Base-by-base conservation (phyloP, 1,140 invertebrate species). In the Pachypsylla venusta region DNA sequence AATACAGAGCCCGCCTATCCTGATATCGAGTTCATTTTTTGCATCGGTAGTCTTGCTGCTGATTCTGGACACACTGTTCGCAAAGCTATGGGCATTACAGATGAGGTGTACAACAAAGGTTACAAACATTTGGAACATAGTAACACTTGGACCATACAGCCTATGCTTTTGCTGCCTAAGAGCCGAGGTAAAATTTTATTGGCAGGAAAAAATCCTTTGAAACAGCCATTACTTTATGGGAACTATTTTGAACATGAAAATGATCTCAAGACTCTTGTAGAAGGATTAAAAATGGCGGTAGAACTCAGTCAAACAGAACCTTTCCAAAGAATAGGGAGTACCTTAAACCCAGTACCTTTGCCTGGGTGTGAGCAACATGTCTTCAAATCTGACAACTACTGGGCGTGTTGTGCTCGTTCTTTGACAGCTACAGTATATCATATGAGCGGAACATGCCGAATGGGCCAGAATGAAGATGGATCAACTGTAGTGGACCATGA, bases 401-500 rank as follows among this genome's bases (percentile, higher is more conserved):
- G 73, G 67, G 66, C 64, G 30, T 75, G 74, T 58, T 61, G 60
- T n/a, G 64, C 61, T 1, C 35, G 64, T 1, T 58, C 62, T 20
- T 56, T 67, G 25, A 64, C 67, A 1, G 64, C 64, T 24, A 67
- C 66, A 20, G 66, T 68, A 7, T 64, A 68, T 20, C 68, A 69
- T 22, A 48, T 48, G 42, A 48, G 42, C n/a, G 61, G 61, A 1
- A 66, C 66, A 0, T 58, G 60, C 27, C 90, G 89, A 71, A 94
- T 93, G 90, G 89, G 89, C 0, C 82, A 84, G 1, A 54, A 75
- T 1, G 74, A 63, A 1, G 89, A 93, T 68, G 81, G 81, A 0
- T 80, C 80, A 73, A 84, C 89, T 0, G 89, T 94, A 0, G 84
- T 93, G 0, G 88, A 93, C 72, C 79, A 86, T 0, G 70, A 84